These are phyloP conservation scores for Arnoldichthys spilopterus DNA, from an alignment of 2,797 vertebrate species.

Conservation along the genomic window DNA sequence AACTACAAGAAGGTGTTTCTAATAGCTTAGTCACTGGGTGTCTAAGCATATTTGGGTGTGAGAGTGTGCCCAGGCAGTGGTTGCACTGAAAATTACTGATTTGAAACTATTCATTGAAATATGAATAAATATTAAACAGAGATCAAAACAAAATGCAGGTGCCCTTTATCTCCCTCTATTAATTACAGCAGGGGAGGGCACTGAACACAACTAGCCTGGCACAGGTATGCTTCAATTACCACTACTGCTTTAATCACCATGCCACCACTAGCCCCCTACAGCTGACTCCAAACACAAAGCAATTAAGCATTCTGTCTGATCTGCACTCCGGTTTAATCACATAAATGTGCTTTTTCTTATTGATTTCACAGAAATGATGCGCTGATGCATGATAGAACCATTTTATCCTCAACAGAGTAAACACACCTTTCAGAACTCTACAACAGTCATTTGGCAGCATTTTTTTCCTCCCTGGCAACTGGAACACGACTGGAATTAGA, in stretches of 20 bases:
- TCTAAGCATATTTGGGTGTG: background rate
- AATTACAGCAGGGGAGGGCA: conserved; percentile 49
- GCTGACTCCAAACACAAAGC: conserved; percentile 34
- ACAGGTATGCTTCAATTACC: conserved; percentile 61
- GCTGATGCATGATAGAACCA: background rate
- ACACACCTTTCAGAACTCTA: background rate
- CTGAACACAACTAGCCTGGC: conserved; percentile 53
- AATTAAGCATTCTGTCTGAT: conserved; percentile 48
- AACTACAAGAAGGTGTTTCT: background rate
- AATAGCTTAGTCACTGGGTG: background rate
- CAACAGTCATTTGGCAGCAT: background rate
- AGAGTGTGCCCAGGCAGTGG: conserved; percentile 2
- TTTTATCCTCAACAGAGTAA: background rate
- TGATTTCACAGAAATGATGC: conserved; percentile 18
- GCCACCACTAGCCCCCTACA: conserved; percentile 32
- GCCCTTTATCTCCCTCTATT: conserved; percentile 41
- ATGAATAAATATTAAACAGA: conserved; percentile 41
- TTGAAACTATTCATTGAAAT: conserved; percentile 42
- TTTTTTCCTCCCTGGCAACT: background rate
- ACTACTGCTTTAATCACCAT: conserved; percentile 54
- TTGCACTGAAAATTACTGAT: conserved; percentile 39
- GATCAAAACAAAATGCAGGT: conserved; percentile 47
- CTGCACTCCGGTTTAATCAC: conserved; percentile 43
- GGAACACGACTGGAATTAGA: conserved; percentile 9
- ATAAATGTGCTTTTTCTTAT: conserved; percentile 35